phyloP scores from a whole-genome alignment of 2,113 vertebrate genomes.

The Puntigrus tetrazona region DNA sequence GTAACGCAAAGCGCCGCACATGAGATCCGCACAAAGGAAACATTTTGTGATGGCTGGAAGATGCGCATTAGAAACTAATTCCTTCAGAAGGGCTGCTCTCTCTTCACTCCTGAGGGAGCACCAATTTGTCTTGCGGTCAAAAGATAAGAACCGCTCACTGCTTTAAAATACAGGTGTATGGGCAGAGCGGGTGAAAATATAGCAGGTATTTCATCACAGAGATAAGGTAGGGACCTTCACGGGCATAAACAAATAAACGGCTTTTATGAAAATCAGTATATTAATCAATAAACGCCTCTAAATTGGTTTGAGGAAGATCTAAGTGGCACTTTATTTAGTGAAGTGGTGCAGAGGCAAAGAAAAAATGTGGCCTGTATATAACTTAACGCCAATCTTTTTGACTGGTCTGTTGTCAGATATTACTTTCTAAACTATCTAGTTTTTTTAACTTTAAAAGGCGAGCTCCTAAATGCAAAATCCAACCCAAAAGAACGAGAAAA shows the following conservation, averaged over 20 bases:
- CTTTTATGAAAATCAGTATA: background rate
- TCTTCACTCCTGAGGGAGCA: conserved; percentile 2
- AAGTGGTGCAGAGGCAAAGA: background rate
- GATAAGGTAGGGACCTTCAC: background rate
- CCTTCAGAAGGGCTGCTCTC: background rate
- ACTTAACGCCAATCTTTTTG: background rate
- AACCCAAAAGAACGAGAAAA: background rate
- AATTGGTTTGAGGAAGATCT: background rate
- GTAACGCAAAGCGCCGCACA: conserved; percentile 35
- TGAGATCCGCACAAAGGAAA: conserved; percentile 26
- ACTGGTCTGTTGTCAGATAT: background rate
- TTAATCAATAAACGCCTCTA: background rate
- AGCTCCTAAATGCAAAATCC: background rate
- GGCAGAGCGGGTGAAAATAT: background rate
- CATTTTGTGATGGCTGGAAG: conserved; percentile 18
- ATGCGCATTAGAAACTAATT: conserved; percentile 19
- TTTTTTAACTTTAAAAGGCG: background rate
- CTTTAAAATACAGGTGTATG: conserved; percentile 4
- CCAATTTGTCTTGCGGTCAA: conserved; percentile 3
- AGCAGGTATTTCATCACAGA: background rate
- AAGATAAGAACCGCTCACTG: background rate
- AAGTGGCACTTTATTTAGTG: background rate
- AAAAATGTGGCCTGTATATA: background rate
- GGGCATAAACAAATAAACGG: background rate
- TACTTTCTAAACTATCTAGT: background rate